Percentiles rank a stretch among this genome's conserved stretches.
phyloP scores from a whole-genome alignment of 2,797 vertebrate genomes.

The Phoeniculus purpureus region DNA sequence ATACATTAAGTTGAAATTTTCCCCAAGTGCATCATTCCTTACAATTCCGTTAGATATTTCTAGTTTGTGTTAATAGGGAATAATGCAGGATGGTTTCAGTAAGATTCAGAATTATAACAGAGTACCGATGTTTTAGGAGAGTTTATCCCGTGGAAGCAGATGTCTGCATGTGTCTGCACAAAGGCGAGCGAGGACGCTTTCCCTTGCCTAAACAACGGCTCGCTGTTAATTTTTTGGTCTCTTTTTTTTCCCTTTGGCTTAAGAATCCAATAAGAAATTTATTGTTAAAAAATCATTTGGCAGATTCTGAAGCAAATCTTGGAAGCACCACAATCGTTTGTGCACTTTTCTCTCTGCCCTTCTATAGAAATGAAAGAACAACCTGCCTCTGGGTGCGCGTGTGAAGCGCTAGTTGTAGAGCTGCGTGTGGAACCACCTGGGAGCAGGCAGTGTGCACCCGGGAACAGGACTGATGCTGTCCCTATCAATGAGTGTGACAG shows the following conservation, averaged over 20 bases:
- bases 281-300: background rate
- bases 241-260: background rate
- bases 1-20: background rate
- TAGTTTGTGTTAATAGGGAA: background rate
- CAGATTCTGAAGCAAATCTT: background rate
- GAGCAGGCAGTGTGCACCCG: background rate
- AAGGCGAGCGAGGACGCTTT: background rate
- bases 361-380: background rate
- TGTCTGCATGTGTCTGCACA: slow-evolving; percentile 20
- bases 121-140: background rate
- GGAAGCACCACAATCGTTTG: background rate
- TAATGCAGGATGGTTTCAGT: background rate
- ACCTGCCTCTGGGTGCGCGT: background rate
- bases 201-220: slow-evolving; percentile 10
- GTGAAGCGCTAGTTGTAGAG: background rate
- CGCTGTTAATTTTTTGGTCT: slow-evolving; percentile 3
- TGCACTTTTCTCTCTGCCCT: background rate
- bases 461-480: background rate
- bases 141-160: slow-evolving; percentile 34
- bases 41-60: background rate
- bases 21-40: background rate
- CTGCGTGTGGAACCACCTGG: background rate
- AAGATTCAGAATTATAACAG: slow-evolving; percentile 11
- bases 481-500: background rate
- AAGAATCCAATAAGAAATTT: background rate